Evolutionary conservation across 2,797 vertebrate species (phyloP), one percentile per base, ranked within the genome.

Genomic region (Limnodromus scolopaceus): DNA sequence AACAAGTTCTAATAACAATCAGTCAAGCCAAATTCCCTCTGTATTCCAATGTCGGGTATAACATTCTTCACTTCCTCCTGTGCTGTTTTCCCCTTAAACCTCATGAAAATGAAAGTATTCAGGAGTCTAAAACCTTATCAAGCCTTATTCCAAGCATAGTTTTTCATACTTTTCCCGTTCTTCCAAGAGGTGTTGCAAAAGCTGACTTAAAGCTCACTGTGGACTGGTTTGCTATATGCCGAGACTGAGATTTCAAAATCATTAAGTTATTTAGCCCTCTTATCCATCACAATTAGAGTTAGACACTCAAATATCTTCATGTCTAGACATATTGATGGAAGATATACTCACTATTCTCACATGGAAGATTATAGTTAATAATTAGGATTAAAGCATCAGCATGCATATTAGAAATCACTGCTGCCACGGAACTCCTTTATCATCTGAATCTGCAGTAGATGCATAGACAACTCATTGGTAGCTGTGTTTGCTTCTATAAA

Each of bases 291-390:
- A 68, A 30, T 90, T 89, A 93, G 38, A 68, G 30, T 60, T n/a
- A 93, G 75, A 43, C 11, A 64, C 68, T 28, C 32, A 75, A 80
- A 71, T 61, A 71, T 66, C 72, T 89, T 69, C n/a, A 22, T 51
- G 92, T 96, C 88, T 96, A 95, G 90, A 90, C 58, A 1, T 81
- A 84, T 71, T 57, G 93, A 93, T 90, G 83, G 53, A 81, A 78
- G 41, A 39, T 36, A 64, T 8, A 75, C 54, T 81, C 3, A 4
- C 41, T 84, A 8, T 76, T 92, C 13, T 85, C 38, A 72, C 46
- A 12, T 65, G 43, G 58, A 92, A 94, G 53, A 88, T 93, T 84
- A 72, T 22, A 46, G 69, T 84, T 94, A 86, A 92, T 94, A 92
- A 95, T 84, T 88, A 81, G 72, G 76, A 86, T 93, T 88, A 93